These are phyloP conservation scores for Catamblyrhynchus diadema DNA, from an alignment of 2,797 vertebrate species.

Conservation along the genomic window DNA sequence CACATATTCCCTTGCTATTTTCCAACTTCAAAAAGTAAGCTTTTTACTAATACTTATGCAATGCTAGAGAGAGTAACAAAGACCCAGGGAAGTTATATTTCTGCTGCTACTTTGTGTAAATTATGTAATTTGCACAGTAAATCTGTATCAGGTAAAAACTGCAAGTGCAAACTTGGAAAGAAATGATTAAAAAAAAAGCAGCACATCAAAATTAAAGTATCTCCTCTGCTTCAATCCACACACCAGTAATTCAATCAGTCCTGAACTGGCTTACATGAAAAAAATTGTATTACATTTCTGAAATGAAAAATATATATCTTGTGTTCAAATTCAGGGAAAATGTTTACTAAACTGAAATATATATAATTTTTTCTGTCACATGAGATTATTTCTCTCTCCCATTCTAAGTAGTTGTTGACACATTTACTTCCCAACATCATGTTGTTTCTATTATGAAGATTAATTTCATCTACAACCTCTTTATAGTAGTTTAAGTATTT, in stretches of 20 bases:
- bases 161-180: slow-evolving; percentile 10
- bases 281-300: background rate
- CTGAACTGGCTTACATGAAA: background rate
- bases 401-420: background rate
- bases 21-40: background rate
- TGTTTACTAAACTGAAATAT: slow-evolving; percentile 1
- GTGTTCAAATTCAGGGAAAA: background rate
- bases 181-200: background rate
- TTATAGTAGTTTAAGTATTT: slow-evolving; percentile 51
- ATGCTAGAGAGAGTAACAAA: slow-evolving; percentile 17
- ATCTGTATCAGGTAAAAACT: background rate
- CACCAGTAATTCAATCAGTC: slow-evolving; percentile 13
- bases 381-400: background rate
- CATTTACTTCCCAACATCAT: background rate
- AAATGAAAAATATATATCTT: slow-evolving; percentile 28
- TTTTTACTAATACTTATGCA: background rate
- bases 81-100: background rate
- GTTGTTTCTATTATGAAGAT: slow-evolving; percentile 48
- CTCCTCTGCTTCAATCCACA: background rate
- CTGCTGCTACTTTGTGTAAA: slow-evolving; percentile 5
- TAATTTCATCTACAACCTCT: slow-evolving; percentile 51
- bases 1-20: background rate
- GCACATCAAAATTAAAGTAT: slow-evolving; percentile 20
- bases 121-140: slow-evolving; percentile 18
- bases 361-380: background rate